Percentiles rank a stretch among this genome's conserved stretches.
Evolutionary conservation across 2,797 vertebrate species (phyloP).

Genomic region (Crocidura indochinensis): DNA sequence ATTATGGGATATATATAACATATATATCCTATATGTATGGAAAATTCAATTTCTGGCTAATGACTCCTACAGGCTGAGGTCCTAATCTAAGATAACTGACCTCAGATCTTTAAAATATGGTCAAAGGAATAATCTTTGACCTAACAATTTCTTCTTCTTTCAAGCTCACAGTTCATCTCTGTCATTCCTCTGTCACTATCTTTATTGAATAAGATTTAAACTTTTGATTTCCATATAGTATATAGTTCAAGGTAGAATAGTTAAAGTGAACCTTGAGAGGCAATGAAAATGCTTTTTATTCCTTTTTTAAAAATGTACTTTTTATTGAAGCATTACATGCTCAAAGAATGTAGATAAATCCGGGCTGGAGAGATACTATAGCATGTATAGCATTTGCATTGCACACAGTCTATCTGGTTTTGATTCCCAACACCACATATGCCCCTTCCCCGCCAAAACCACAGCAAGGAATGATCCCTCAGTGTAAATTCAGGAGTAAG

Average conservation of each 20-base stretch:
- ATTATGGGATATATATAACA: too few species aligned
- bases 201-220: background rate
- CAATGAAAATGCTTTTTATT: background rate
- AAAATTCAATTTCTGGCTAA: background rate
- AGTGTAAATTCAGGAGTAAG: too few species aligned
- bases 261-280: constrained; percentile 15
- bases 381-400: too few species aligned
- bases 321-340: background rate
- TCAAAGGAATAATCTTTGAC: constrained; percentile 9
- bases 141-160: background rate
- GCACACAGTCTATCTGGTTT: too few species aligned
- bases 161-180: background rate
- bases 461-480: too few species aligned
- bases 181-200: background rate
- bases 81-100: constrained; percentile 20
- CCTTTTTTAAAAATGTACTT: background rate
- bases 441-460: too few species aligned
- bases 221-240: background rate
- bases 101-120: constrained; percentile 55
- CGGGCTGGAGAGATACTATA: too few species aligned
- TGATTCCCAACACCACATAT: too few species aligned
- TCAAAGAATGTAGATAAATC: too few species aligned
- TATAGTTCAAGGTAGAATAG: background rate
- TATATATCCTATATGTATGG: too few species aligned
- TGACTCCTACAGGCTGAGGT: background rate